Percentiles rank a stretch among this genome's conserved stretches.
phyloP scores from a whole-genome alignment of 2,888 invertebrate genomes.

The Tetragonula carbonaria region DNA sequence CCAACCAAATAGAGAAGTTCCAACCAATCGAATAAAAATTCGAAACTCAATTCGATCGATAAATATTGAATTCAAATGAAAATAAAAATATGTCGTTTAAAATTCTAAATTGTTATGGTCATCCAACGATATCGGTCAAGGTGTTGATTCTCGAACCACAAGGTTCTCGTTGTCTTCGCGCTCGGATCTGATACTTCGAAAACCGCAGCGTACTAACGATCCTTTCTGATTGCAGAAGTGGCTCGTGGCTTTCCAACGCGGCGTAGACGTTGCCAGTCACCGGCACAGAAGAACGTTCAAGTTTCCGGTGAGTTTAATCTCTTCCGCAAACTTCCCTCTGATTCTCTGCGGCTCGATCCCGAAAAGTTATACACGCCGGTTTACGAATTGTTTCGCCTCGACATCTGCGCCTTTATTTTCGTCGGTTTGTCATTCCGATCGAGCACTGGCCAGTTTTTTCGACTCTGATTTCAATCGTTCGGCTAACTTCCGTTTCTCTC shows the following conservation, averaged over 20 bases:
- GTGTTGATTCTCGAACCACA: no score
- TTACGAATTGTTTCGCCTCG: constrained; percentile 48
- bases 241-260: neutral
- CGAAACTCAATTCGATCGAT: no score
- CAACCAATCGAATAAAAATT: no score
- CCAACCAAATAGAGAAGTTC: no score
- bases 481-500: no score
- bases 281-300: constrained; percentile 11
- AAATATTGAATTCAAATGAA: no score
- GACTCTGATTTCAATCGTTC: no score
- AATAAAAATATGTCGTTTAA: no score
- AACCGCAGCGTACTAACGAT: neutral
- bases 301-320: constrained; percentile 58
- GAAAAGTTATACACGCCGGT: constrained; percentile 63
- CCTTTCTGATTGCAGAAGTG: constrained; percentile 51
- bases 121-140: no score
- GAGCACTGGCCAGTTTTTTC: constrained; percentile 5
- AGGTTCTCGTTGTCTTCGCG: no score
- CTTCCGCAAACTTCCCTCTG: constrained; percentile 50
- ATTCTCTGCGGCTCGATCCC: constrained; percentile 59
- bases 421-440: constrained; percentile 35
- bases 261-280: constrained; percentile 19
- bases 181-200: no score
- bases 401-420: constrained; percentile 39
- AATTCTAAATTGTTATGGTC: no score